These are phyloP conservation scores for Phocides pigmalion DNA, from an alignment of 1,140 invertebrate genomes.

Conservation along the genomic window DNA sequence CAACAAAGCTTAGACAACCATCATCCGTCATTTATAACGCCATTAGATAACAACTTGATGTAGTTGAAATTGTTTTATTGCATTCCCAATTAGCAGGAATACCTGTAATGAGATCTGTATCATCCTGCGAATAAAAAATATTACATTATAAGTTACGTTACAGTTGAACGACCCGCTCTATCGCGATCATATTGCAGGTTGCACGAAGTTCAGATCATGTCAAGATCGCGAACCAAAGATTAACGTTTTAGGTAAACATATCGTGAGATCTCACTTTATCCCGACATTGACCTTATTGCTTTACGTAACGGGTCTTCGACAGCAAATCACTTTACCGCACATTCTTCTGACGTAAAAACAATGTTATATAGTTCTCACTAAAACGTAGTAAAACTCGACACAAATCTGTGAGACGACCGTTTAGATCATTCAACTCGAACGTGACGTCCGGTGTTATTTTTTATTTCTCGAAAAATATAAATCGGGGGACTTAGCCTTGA, in stretches of 20 bases:
- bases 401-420: constrained; percentile 48
- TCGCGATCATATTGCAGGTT: constrained; percentile 55
- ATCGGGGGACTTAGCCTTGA: constrained; percentile 48
- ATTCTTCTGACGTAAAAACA: constrained; percentile 43
- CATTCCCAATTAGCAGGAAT: constrained; percentile 25
- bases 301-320: constrained; percentile 56
- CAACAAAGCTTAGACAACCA: constrained; percentile 1
- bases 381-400: constrained; percentile 37
- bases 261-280: constrained; percentile 60
- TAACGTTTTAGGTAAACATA: constrained; percentile 70
- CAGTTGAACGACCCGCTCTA: constrained; percentile 48
- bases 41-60: constrained; percentile 13
- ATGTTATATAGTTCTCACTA: constrained; percentile 26
- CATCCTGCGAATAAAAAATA: constrained; percentile 22
- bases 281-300: constrained; percentile 50
- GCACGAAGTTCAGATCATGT: constrained; percentile 67
- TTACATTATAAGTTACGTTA: constrained; percentile 33
- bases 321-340: constrained; percentile 39
- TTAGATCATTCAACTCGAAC: constrained; percentile 69
- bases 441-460: constrained; percentile 66
- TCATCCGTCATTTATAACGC: constrained; percentile 23
- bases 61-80: constrained; percentile 14
- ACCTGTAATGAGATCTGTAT: constrained; percentile 26
- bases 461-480: constrained; percentile 50
- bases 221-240: constrained; percentile 67